A percentile compares a stretch with the other conserved stretches of the same genome.
phyloP scores from a whole-genome alignment of 2,888 invertebrate genomes.

The Cheilosia variabilis region DNA sequence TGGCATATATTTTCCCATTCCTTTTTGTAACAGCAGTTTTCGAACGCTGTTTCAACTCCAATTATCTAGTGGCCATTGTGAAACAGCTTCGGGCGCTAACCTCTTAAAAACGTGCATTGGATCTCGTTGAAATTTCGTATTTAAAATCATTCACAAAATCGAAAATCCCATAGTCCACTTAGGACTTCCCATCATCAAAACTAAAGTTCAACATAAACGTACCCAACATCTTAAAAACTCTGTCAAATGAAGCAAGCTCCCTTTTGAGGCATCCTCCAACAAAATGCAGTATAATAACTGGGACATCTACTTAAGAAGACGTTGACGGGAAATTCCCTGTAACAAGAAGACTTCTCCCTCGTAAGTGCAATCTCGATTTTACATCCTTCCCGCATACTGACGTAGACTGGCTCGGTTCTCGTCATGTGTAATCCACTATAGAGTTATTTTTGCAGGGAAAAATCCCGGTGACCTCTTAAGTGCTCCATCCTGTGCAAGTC shows the following conservation, averaged over 20 bases:
- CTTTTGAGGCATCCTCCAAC: not conserved
- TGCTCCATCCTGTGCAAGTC: conserved; percentile 5
- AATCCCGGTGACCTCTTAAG: conserved; percentile 41
- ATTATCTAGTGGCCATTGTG: no score
- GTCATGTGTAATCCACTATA: not conserved
- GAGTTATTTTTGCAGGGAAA: not conserved
- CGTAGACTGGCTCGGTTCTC: not conserved
- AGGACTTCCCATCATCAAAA: not conserved
- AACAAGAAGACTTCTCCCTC: not conserved
- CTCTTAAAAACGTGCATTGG: no score
- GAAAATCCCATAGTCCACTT: no score
- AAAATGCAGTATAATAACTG: conserved; percentile 24
- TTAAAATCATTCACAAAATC: no score
- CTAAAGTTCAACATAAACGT: not conserved
- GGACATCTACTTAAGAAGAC: conserved; percentile 45
- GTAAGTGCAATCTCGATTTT: not conserved
- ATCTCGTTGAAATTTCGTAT: no score
- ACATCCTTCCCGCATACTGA: not conserved
- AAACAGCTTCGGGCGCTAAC: no score
- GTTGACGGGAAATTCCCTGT: conserved; percentile 22
- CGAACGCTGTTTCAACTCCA: no score
- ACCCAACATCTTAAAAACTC: not conserved
- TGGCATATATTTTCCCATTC: no score
- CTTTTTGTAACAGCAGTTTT: no score
- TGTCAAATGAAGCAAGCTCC: conserved; percentile 14